Conservation (phyloP, 2,113 vertebrate genomes). For the Romanogobio albipinnatus region DNA sequence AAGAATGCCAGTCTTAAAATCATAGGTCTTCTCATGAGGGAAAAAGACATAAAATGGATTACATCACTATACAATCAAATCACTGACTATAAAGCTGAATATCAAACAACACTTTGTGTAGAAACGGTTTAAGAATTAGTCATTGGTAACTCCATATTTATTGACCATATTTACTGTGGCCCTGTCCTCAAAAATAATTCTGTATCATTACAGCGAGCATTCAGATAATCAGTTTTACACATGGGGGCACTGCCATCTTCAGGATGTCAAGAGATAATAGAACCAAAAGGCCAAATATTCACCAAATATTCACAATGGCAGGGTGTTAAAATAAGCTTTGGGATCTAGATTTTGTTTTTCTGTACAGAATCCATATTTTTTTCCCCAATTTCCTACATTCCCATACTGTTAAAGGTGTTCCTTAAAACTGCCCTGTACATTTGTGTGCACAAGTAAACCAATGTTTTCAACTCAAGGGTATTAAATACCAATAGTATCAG, state of each 20-base stretch:
- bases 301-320: neutral
- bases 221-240: constrained; percentile 1
- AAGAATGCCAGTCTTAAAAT: constrained; percentile 48
- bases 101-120: neutral
- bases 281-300: neutral
- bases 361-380: neutral
- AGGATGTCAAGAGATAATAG: constrained; percentile 57
- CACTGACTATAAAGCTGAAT: neutral
- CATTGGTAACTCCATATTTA: neutral
- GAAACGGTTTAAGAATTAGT: neutral
- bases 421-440: neutral
- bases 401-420: neutral
- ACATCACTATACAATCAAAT: neutral
- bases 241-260: constrained; percentile 71
- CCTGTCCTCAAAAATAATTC: neutral
- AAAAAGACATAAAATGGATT: neutral
- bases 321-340: neutral
- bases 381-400: neutral
- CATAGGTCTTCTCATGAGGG: constrained; percentile 62
- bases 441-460: neutral
- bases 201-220: neutral
- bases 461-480: neutral
- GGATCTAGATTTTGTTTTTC: neutral
- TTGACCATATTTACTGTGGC: neutral
- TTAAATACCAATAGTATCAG: neutral